Evolutionary conservation across 2,888 invertebrate genomes (phyloP).

Genomic region (Theristus sp.): DNA sequence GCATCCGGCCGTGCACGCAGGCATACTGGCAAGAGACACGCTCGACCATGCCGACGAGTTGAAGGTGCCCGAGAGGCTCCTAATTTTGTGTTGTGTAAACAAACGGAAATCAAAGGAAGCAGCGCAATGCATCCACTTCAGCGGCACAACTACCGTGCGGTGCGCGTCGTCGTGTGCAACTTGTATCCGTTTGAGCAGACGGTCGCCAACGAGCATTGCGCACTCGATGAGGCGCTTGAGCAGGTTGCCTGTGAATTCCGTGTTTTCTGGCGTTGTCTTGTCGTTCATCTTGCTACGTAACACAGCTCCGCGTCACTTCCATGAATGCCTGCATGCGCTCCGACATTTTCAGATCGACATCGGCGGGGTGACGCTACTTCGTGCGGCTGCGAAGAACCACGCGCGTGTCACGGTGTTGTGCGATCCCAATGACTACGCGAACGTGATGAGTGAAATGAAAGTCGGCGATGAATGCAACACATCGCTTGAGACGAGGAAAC

Average conservation of each 20-base stretch:
- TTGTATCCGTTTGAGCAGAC: conserved; percentile 33
- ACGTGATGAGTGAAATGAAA: conserved; percentile 47
- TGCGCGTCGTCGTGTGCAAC: conserved; percentile 68
- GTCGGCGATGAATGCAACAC: conserved; percentile 48
- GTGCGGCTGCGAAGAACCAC: conserved; percentile 95
- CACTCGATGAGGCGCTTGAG: conserved; percentile 70
- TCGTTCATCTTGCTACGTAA: too few relatives aligned
- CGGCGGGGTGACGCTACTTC: conserved; percentile 68
- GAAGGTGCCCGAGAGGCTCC: too few relatives aligned
- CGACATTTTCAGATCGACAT: conserved; percentile 16
- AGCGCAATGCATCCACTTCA: too few relatives aligned
- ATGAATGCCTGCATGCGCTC: too few relatives aligned
- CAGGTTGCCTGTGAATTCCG: too few relatives aligned
- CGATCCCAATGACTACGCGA: conserved; percentile 66
- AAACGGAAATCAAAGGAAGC: too few relatives aligned
- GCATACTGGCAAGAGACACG: conserved; percentile 32
- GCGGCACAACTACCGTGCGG: conserved; percentile 12
- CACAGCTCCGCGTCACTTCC: too few relatives aligned
- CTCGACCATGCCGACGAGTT: conserved; percentile 63
- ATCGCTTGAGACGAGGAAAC: conserved; percentile 48
- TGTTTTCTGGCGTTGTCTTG: too few relatives aligned
- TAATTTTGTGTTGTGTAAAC: too few relatives aligned
- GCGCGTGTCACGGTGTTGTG: conserved; percentile 77
- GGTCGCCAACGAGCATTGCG: conserved; percentile 57
- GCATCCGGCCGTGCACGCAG: conserved; percentile 88